Percentiles rank a stretch among this genome's conserved stretches.
Evolutionary conservation across 2,797 vertebrate genomes (phyloP).

Genomic region (Chiloscyllium punctatum): DNA sequence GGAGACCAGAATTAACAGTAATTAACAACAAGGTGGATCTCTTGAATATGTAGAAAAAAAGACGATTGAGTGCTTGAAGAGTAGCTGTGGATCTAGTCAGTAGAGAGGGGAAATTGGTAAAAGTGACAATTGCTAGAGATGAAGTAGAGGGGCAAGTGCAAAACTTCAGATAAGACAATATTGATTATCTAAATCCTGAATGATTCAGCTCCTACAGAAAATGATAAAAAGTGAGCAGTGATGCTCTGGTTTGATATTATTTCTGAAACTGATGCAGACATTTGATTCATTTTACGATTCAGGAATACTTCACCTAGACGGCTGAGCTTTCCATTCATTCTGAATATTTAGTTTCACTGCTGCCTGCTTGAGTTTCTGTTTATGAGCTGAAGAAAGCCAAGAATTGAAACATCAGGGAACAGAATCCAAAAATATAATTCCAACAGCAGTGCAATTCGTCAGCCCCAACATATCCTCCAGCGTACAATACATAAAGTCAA

Average conservation of each 20-base stretch:
- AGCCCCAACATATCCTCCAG: not conserved
- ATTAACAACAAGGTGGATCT: not conserved
- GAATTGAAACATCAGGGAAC: not conserved
- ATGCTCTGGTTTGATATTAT: not conserved
- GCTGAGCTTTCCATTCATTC: not conserved
- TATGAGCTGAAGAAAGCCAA: not conserved
- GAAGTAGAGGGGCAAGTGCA: not conserved
- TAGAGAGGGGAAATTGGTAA: not conserved
- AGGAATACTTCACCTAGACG: not conserved
- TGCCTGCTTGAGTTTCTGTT: not conserved
- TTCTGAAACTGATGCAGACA: not conserved
- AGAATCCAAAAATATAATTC: not conserved
- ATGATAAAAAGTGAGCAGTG: not conserved
- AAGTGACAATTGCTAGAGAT: not conserved
- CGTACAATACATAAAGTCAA: not conserved
- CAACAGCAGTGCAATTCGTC: not conserved
- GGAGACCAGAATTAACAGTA: not conserved
- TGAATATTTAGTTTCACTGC: not conserved
- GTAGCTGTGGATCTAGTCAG: not conserved
- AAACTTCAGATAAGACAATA: not conserved
- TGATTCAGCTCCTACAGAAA: not conserved
- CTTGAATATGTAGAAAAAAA: not conserved
- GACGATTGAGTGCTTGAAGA: not conserved
- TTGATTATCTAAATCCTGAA: not conserved
- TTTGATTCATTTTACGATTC: not conserved